A percentile compares a stretch with the other conserved stretches of the same genome.
Evolutionary conservation across 2,113 vertebrate species (phyloP).

Genomic region (Gymnarchus niloticus): DNA sequence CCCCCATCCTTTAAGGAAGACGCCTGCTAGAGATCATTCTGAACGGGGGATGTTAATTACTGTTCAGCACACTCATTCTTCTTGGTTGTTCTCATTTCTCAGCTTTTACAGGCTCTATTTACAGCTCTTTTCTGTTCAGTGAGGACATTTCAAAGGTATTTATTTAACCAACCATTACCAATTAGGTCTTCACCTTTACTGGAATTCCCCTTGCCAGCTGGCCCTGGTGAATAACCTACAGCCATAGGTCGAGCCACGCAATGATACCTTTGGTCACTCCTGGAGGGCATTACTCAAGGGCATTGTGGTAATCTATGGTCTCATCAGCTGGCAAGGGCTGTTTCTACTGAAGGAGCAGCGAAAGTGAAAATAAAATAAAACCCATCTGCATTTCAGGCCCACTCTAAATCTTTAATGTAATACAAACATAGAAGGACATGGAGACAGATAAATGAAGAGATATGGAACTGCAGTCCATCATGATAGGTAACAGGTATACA

Average conservation of each 20-base stretch:
- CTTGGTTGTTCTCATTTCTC: constrained; percentile 16
- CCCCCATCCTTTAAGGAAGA: neutral
- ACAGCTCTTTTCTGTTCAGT: constrained; percentile 35
- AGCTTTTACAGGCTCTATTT: constrained; percentile 35
- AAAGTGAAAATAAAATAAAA: neutral
- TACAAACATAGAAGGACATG: neutral
- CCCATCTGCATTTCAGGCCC: neutral
- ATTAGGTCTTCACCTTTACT: constrained; percentile 52
- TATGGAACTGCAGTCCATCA: neutral
- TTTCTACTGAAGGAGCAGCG: neutral
- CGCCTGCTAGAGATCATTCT: neutral
- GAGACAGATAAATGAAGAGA: neutral
- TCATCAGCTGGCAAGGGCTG: neutral
- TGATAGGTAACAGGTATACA: neutral
- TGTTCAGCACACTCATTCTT: neutral
- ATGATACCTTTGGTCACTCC: neutral
- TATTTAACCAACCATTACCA: constrained; percentile 63
- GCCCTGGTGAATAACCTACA: no score
- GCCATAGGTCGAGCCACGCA: neutral
- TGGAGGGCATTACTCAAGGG: neutral
- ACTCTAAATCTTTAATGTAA: neutral
- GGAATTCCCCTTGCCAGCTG: constrained; percentile 53
- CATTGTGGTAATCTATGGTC: constrained; percentile 14
- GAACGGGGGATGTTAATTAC: constrained; percentile 19
- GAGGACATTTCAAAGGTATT: constrained; percentile 58